Conservation (phyloP, 2,113 vertebrate genomes). For the Uropsilus gracilis region DNA sequence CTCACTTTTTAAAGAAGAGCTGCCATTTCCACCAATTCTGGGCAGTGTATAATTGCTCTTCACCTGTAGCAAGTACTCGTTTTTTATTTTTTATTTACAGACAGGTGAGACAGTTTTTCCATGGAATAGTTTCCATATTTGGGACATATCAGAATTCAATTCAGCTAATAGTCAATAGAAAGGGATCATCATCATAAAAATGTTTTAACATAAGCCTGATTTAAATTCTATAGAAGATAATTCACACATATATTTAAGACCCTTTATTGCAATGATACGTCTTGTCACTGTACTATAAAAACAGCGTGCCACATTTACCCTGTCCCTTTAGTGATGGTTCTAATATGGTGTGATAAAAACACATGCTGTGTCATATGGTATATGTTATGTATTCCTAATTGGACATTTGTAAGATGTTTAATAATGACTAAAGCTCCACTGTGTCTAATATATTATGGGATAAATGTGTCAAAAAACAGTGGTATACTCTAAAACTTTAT, state of each 20-base stretch:
- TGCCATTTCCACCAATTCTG: background rate
- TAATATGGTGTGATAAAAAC: slow-evolving; percentile 64
- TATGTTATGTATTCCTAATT: slow-evolving; percentile 70
- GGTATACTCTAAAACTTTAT: slow-evolving; percentile 64
- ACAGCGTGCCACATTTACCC: background rate
- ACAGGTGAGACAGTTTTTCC: background rate
- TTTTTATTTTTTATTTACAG: background rate
- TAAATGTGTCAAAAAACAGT: slow-evolving; percentile 76
- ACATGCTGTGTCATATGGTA: slow-evolving; percentile 70
- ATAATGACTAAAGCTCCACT: slow-evolving; percentile 69
- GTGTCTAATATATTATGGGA: slow-evolving; percentile 73
- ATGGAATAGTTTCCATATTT: background rate
- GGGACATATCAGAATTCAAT: background rate
- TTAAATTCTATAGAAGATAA: background rate
- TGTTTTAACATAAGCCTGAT: background rate
- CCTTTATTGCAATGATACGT: background rate
- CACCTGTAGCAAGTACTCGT: background rate
- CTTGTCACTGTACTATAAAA: background rate
- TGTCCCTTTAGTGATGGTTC: slow-evolving; percentile 44
- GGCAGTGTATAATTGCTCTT: background rate
- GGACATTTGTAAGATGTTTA: slow-evolving; percentile 73
- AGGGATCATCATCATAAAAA: background rate
- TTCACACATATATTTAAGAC: background rate
- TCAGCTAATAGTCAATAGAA: background rate
- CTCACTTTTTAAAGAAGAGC: background rate